Evolutionary conservation across 1,140 invertebrate genomes (phyloP).

Genomic region (Panulirus ornatus): DNA sequence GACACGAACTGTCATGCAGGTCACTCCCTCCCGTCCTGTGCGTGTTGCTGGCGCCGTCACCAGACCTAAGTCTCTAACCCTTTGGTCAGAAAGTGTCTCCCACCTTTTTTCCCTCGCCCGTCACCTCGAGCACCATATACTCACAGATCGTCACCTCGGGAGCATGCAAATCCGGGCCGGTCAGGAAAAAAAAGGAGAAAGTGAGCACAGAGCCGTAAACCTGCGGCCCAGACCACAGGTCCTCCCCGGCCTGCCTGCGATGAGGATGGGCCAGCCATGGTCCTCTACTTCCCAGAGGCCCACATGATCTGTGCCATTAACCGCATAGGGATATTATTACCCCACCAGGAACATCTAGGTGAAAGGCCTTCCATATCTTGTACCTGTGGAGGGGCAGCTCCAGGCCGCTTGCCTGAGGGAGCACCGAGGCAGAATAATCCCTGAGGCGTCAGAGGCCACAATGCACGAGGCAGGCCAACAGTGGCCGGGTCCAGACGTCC

Average conservation of each 20-base stretch:
- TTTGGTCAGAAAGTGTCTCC: not conserved
- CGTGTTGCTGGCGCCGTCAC: too few species aligned
- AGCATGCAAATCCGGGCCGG: conserved; percentile 32
- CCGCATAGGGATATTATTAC: too few species aligned
- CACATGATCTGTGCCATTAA: too few species aligned
- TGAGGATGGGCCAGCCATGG: too few species aligned
- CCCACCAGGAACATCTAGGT: too few species aligned
- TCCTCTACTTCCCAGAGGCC: too few species aligned
- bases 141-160: not conserved
- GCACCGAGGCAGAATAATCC: not conserved
- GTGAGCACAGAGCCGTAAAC: conserved; percentile 28
- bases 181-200: not conserved
- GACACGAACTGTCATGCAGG: too few species aligned
- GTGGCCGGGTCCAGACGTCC: too few species aligned
- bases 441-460: not conserved
- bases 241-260: too few species aligned
- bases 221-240: not conserved
- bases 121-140: conserved; percentile 18
- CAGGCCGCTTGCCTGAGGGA: too few species aligned
- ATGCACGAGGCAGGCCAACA: not conserved
- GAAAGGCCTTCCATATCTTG: not conserved
- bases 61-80: conserved; percentile 20
- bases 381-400: too few species aligned
- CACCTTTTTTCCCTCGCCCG: not conserved
- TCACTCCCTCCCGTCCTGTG: not conserved